Percentiles rank a stretch among this genome's conserved stretches.
phyloP scores from a whole-genome alignment of 2,888 invertebrate genomes.

The Timema cristinae region DNA sequence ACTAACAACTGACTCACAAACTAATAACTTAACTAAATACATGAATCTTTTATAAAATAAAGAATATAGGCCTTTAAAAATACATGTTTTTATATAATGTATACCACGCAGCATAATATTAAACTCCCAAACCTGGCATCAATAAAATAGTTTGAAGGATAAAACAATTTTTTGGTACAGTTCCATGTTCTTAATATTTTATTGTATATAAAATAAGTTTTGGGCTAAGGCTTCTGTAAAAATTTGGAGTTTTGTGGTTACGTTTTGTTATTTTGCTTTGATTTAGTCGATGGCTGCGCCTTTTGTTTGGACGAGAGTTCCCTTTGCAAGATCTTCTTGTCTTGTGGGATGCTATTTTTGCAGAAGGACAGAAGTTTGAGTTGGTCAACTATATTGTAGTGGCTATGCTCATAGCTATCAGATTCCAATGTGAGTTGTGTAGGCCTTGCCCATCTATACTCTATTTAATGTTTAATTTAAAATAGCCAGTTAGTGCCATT shows the following conservation, averaged over 20 bases:
- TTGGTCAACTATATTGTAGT: constrained; percentile 66
- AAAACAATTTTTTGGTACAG: no score
- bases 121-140: not conserved
- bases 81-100: no score
- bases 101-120: not conserved
- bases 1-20: no score
- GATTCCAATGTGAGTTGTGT: constrained; percentile 58
- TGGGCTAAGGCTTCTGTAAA: no score
- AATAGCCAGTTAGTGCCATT: no score
- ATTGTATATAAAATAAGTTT: no score
- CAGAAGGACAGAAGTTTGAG: constrained; percentile 56
- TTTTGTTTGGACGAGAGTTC: constrained; percentile 81
- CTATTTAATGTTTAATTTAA: no score
- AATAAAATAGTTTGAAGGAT: not conserved
- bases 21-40: no score
- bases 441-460: not conserved
- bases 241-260: not conserved
- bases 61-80: no score
- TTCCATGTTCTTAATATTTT: no score
- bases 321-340: constrained; percentile 69
- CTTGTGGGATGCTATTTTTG: constrained; percentile 80
- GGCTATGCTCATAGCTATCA: constrained; percentile 70
- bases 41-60: no score
- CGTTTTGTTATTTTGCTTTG: constrained; percentile 1
- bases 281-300: constrained; percentile 73